Evolutionary conservation across 1,140 invertebrate genomes (phyloP), one percentile per base, ranked within the genome.

Genomic region (Wasmannia auropunctata): DNA sequence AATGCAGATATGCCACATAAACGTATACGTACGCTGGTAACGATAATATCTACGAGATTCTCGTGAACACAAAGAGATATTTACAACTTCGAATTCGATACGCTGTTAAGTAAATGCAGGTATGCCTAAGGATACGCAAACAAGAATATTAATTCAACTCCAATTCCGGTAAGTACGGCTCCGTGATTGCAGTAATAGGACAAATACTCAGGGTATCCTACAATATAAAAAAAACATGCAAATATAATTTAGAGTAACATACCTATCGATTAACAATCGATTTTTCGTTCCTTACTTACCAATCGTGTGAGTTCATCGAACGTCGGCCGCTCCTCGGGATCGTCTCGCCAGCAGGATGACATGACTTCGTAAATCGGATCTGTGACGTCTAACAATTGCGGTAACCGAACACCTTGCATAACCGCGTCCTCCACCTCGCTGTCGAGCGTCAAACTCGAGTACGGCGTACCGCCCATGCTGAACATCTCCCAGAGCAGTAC

Each of bases 301-400:
- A 95, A 87, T 93, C 94, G 88, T n/a, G 94, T 93, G 60, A 97
- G 95, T 91, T 97, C 96, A 51, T 95, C 93, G 91, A 97, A 97
- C 28, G 95, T 95, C 14, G 97, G 98, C 88, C 98, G 95, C 90
- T 98, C 98, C 88, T 97, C 97, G 7, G 96, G 96, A 93, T 98
- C 97, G n/a, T 96, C 92, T 91, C 98, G 97, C 98, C 98, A 98
- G 91, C 98, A 98, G 86, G 98, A 97, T 6, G 97, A 94, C 95
- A 98, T 97, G 60, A 98, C 94, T 93, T 98, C 98, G 93, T 98
- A 98, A 31, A 98, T 94, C 84, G 97, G 97, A 92, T 98, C 97
- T 56, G 96, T 96, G 43, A 97, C 96, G 91, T 97, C 97, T 34
- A 96, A 95, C 0, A 98, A 95, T 91, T 98, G 98, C 4, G 96